A percentile compares a stretch with the other conserved stretches of the same genome.
Evolutionary conservation across 2,113 vertebrate species (phyloP).

Genomic region (Kryptolebias marmoratus): DNA sequence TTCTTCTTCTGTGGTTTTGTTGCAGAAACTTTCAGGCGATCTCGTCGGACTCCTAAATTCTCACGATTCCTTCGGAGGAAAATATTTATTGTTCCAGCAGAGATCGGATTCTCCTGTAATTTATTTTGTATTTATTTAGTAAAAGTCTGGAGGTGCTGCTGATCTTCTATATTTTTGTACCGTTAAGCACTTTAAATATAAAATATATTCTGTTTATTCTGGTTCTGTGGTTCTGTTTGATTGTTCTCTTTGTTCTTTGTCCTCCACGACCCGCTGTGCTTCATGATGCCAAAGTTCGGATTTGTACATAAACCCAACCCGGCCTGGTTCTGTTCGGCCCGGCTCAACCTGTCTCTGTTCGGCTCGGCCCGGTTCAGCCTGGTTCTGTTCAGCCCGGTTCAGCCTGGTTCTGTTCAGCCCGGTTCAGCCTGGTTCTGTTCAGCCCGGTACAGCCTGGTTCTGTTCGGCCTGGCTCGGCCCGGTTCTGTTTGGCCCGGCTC

Average conservation of each 20-base stretch:
- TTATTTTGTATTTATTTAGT: slow-evolving; percentile 99
- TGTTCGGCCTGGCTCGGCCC: too few species aligned
- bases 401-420: slow-evolving; percentile 18
- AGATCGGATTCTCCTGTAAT: slow-evolving; percentile 82
- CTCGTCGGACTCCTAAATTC: slow-evolving; percentile 67
- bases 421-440: neutral
- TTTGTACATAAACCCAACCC: slow-evolving; percentile 73
- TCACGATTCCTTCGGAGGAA: slow-evolving; percentile 66
- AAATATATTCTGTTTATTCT: slow-evolving; percentile 55
- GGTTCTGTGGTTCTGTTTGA: slow-evolving; percentile 2
- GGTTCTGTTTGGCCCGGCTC: too few species aligned
- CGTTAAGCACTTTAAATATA: slow-evolving; percentile 99
- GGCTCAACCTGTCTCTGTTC: too few species aligned
- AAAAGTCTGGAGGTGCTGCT: slow-evolving; percentile 97
- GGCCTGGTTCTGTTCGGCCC: neutral
- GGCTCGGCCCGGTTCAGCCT: too few species aligned
- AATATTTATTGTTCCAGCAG: slow-evolving; percentile 82
- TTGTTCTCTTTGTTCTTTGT: neutral
- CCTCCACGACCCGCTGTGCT: slow-evolving; percentile 31
- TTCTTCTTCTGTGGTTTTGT: slow-evolving; percentile 47
- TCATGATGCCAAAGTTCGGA: slow-evolving; percentile 57
- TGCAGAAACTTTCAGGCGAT: slow-evolving; percentile 66
- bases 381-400: too few species aligned
- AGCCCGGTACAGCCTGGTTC: too few species aligned
- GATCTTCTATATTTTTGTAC: slow-evolving; percentile 95